Base-by-base conservation (phyloP, 2,113 vertebrate species). In the Phoenicopterus ruber region DNA sequence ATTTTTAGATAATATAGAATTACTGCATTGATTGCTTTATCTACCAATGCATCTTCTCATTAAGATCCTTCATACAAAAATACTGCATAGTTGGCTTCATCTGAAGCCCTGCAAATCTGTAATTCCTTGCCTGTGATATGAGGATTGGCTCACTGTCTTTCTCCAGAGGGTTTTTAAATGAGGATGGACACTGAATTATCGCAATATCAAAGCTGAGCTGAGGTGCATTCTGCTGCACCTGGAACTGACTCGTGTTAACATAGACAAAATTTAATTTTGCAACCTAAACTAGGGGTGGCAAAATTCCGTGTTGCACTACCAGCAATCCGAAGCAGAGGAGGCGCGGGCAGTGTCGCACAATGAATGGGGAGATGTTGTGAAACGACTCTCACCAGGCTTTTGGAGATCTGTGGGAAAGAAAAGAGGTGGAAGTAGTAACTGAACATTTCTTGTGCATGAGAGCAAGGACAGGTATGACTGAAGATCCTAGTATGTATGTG, bases 311-410 rank as follows among this genome's bases (percentile, higher is more conserved):
- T 40, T 58, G 47, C 19, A 13, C 17, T 38, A 8, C 10, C 6
- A 58, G 80, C 50, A 70, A 31, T 0, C 17, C 16, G 29, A 65
- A 86, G 38, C 8, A 54, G 77, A 67, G 36, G 0, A 1, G 36
- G 42, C 67, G 32, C 0, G 1, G 34, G 61, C 17, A 66, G 49
- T 2, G 11, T 3, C 77, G 46, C 44, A 10, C 0, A 1, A 10
- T 13, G 21, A n/a, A 50, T 0, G 0, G 10, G 55, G 32, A 18
- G 49, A 24, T 24, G 31, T 11, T 25, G 61, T 17, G 44, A 81
- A 66, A 54, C 40, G 16, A 31, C 40, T 20, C 24, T 11, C 25
- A 1, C 2, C 7, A 29, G 32, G 19, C 21, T 85, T 29, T 34
- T 50, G 65, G 18, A 69, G 29, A 36, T 6, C 7, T 10, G 44